Evolutionary conservation across 2,888 invertebrate genomes (phyloP).

Genomic region (Helobdella robusta): DNA sequence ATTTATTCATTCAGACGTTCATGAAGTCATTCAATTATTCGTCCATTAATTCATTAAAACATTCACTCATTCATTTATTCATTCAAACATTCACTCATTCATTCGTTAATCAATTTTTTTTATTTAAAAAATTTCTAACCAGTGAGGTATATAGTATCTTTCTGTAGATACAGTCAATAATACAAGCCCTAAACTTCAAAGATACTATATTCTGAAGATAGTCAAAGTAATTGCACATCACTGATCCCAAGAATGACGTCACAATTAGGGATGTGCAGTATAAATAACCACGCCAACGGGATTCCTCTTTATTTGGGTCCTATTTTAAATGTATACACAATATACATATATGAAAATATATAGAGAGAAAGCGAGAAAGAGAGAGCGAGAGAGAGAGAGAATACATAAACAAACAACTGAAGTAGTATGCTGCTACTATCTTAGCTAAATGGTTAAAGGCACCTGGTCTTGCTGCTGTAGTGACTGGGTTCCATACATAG

Average conservation of each 20-base stretch:
- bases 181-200: slow-evolving; percentile 70
- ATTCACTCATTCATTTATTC: too few relatives aligned
- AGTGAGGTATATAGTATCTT: slow-evolving; percentile 53
- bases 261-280: slow-evolving; percentile 60
- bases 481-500: too few relatives aligned
- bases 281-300: slow-evolving; percentile 50
- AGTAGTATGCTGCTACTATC: too few relatives aligned
- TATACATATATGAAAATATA: not conserved
- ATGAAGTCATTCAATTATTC: not conserved
- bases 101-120: too few relatives aligned
- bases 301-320: slow-evolving; percentile 60
- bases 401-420: too few relatives aligned
- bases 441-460: too few relatives aligned
- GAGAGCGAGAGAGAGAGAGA: too few relatives aligned
- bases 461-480: too few relatives aligned
- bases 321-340: not conserved
- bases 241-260: slow-evolving; percentile 62
- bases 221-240: slow-evolving; percentile 78
- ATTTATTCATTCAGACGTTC: not conserved
- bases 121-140: not conserved
- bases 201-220: slow-evolving; percentile 55
- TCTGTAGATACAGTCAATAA: slow-evolving; percentile 72
- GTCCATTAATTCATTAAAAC: too few relatives aligned
- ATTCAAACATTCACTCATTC: too few relatives aligned
- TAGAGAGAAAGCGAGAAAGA: not conserved